Evolutionary conservation across 2,113 vertebrate genomes (phyloP).

Genomic region (Rhabdornis inornatus): DNA sequence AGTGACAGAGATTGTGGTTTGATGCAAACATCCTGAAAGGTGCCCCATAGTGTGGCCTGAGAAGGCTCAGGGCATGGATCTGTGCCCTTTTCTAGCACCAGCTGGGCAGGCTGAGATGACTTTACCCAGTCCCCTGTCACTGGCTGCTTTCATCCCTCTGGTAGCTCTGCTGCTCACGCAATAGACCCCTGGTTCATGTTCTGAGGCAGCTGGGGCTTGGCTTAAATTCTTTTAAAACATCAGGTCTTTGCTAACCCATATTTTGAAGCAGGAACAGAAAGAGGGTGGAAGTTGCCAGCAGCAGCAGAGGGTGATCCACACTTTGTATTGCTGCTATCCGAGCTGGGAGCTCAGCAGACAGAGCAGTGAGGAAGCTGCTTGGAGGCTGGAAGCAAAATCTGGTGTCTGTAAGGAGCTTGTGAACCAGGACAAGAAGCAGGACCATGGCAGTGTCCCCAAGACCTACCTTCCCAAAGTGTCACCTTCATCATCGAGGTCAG

Average conservation of each 20-base stretch:
- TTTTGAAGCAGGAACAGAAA: background rate
- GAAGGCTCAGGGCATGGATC: background rate
- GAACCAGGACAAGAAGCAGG: background rate
- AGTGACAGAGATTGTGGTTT: background rate
- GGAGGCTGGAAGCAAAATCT: background rate
- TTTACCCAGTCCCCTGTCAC: background rate
- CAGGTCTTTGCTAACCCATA: background rate
- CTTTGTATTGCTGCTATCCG: fast-evolving
- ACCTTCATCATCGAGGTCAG: fast-evolving
- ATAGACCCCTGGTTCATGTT: background rate
- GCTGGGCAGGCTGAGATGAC: background rate
- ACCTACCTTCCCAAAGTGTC: background rate
- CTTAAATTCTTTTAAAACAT: background rate
- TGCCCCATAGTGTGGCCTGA: background rate
- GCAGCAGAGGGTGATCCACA: background rate
- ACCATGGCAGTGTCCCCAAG: background rate
- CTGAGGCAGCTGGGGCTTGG: background rate
- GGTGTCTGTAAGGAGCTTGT: background rate
- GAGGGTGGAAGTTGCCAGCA: background rate
- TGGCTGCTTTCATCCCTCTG: background rate
- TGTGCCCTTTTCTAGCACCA: background rate
- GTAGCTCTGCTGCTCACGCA: background rate
- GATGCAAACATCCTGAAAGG: background rate
- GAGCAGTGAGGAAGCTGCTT: background rate
- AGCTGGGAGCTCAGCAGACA: background rate